phyloP scores from a whole-genome alignment of 1,140 invertebrate species.

The Lutraria rhynchaena region DNA sequence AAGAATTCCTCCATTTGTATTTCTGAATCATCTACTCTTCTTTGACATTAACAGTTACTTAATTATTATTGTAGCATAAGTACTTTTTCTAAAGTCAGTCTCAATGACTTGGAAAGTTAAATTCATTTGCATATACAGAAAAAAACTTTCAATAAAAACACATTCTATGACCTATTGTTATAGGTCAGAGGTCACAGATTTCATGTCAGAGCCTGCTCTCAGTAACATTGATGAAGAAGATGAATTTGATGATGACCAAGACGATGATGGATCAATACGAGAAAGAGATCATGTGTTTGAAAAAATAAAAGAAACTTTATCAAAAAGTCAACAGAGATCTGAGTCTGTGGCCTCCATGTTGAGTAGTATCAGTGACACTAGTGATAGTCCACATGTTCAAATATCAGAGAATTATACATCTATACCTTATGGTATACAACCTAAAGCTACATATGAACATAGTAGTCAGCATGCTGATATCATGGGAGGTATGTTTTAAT shows the following conservation, averaged over 20 bases:
- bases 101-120: too few species aligned
- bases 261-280: conserved; percentile 39
- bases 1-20: too few species aligned
- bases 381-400: conserved; percentile 60
- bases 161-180: too few species aligned
- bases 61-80: too few species aligned
- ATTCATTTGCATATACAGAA: too few species aligned
- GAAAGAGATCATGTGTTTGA: conserved; percentile 66
- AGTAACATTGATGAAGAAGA: conserved; percentile 52
- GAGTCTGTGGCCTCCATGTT: conserved; percentile 54
- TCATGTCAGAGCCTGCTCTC: conserved; percentile 29
- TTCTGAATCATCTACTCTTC: too few species aligned
- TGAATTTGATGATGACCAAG: conserved; percentile 61
- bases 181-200: conserved; percentile 26
- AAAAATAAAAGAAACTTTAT: conserved; percentile 67
- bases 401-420: conserved; percentile 72
- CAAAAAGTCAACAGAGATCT: conserved; percentile 57
- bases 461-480: conserved; percentile 76
- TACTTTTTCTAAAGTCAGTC: too few species aligned
- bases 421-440: conserved; percentile 75
- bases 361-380: conserved; percentile 45
- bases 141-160: too few species aligned
- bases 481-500: conserved; percentile 75
- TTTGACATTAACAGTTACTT: too few species aligned
- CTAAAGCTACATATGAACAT: conserved; percentile 76